Conservation (phyloP, 2,113 vertebrate species). For the Cynopterus brachyotis region DNA sequence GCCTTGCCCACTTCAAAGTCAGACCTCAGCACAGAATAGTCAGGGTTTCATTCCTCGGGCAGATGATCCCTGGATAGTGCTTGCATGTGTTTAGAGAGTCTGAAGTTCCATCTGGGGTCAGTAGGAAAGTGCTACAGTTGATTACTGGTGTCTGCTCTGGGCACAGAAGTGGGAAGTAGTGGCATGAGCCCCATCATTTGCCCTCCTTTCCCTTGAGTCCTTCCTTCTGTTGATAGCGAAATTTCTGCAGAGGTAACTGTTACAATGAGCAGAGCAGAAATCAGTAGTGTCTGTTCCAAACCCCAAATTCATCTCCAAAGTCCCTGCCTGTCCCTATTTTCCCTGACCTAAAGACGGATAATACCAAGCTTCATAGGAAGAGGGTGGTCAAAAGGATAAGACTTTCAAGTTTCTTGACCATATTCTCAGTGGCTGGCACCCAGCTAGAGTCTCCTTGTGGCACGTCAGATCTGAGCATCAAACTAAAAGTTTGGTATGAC, state of each 20-base stretch:
- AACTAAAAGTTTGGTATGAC: background rate
- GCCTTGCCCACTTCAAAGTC: background rate
- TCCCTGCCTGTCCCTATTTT: background rate
- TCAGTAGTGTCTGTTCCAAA: background rate
- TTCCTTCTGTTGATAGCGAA: background rate
- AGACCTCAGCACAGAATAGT: background rate
- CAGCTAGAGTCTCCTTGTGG: background rate
- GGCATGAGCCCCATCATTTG: background rate
- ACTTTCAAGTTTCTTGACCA: background rate
- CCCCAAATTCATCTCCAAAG: background rate
- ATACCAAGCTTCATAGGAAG: background rate
- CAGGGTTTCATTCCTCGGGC: background rate
- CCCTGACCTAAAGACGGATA: background rate
- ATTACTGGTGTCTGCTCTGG: conserved; percentile 5
- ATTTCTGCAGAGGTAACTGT: background rate
- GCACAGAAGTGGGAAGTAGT: background rate
- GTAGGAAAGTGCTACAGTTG: background rate
- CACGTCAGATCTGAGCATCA: background rate
- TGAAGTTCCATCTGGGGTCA: background rate
- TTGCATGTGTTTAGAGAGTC: background rate
- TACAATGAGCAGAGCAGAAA: background rate
- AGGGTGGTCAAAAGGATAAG: background rate
- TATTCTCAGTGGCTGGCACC: background rate
- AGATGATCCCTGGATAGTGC: background rate
- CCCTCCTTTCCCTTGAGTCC: background rate